Percentiles rank a stretch among this genome's conserved stretches.
Evolutionary conservation across 1,140 invertebrate genomes (phyloP).

Genomic region (Drosophila prosaltans): DNA sequence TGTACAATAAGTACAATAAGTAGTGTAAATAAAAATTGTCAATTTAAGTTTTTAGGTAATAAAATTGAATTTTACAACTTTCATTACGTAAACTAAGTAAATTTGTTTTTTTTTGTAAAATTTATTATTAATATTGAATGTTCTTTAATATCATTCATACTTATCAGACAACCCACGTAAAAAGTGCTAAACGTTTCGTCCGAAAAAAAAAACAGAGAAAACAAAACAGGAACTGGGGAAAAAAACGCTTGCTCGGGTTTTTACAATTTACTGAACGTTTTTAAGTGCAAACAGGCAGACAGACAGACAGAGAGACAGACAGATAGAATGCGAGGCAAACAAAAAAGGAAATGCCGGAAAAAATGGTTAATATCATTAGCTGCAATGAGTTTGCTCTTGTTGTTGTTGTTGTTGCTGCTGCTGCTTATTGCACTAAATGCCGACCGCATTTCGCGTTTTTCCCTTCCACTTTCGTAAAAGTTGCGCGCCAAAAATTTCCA

Average conservation of each 20-base stretch:
- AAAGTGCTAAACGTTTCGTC: slow-evolving; percentile 50
- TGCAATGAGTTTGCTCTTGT: slow-evolving; percentile 47
- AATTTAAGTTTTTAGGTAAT: too few relatives aligned
- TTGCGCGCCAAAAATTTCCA: slow-evolving; percentile 60
- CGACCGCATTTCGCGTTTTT: slow-evolving; percentile 16
- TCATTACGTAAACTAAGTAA: too few relatives aligned
- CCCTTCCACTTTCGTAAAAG: slow-evolving; percentile 2
- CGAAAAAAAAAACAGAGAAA: not conserved
- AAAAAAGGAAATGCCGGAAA: slow-evolving; percentile 47
- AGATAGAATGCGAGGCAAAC: slow-evolving; percentile 25
- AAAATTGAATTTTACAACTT: too few relatives aligned
- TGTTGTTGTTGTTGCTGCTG: slow-evolving; percentile 16
- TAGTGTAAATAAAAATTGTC: too few relatives aligned
- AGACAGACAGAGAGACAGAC: not conserved
- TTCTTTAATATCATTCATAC: not conserved
- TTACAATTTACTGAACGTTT: slow-evolving; percentile 75
- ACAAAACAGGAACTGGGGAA: slow-evolving; percentile 21
- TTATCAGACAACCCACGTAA: slow-evolving; percentile 4
- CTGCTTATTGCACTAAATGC: slow-evolving; percentile 57
- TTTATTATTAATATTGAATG: not conserved
- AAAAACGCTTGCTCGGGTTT: slow-evolving; percentile 49
- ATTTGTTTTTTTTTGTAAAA: not conserved
- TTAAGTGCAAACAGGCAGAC: slow-evolving; percentile 69
- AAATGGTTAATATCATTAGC: slow-evolving; percentile 79
- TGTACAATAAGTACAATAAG: not conserved